Evolutionary conservation across 2,888 invertebrate species (phyloP).

Genomic region (Cheilosia impressa): DNA sequence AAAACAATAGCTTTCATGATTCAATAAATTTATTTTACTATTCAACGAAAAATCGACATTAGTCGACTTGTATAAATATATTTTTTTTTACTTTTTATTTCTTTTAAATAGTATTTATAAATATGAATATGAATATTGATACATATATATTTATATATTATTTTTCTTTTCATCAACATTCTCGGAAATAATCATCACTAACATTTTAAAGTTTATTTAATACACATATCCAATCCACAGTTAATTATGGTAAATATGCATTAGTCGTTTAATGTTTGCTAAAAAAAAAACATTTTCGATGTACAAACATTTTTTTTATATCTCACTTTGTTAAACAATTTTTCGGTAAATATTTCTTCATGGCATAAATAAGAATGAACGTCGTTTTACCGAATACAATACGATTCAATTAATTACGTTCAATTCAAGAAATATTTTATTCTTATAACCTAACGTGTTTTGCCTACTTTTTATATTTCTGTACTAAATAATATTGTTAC

Average conservation of each 20-base stretch:
- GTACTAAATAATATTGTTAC: not conserved
- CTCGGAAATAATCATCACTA: constrained; percentile 43
- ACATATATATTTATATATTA: not conserved
- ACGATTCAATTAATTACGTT: not conserved
- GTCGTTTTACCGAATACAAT: no score
- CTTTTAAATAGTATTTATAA: constrained; percentile 16
- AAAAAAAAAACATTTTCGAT: constrained; percentile 50
- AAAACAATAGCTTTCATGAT: constrained; percentile 18
- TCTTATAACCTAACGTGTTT: not conserved
- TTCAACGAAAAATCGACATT: constrained; percentile 66
- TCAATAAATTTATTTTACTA: constrained; percentile 70
- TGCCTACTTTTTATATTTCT: not conserved
- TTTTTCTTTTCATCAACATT: constrained; percentile 11
- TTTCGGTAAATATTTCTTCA: constrained; percentile 21
- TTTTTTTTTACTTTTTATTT: constrained; percentile 39
- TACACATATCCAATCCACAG: no score
- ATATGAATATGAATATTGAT: constrained; percentile 21
- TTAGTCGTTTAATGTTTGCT: no score
- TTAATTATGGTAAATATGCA: no score
- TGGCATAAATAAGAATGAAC: constrained; percentile 24
- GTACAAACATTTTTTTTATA: constrained; percentile 48
- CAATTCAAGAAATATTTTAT: not conserved
- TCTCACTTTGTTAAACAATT: constrained; percentile 26
- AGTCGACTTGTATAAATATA: constrained; percentile 73
- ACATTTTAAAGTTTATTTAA: constrained; percentile 31